These are phyloP conservation scores for Euleptes europaea DNA, from an alignment of 2,113 vertebrate species.

Conservation along the genomic window DNA sequence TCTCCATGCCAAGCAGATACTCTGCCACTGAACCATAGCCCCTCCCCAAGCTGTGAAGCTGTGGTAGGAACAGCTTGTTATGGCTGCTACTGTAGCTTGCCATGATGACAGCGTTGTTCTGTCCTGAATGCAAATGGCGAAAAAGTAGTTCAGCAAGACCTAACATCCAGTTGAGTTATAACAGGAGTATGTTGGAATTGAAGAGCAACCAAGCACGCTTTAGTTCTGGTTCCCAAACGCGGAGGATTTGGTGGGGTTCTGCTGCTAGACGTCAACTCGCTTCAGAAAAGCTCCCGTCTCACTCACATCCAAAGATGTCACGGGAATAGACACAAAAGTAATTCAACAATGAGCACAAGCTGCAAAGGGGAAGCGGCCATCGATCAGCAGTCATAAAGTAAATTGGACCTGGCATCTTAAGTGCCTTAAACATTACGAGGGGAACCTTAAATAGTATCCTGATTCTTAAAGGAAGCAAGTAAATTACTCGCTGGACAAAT, in stretches of 20 bases:
- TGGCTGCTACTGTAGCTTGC: no score
- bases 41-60: background rate
- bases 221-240: background rate
- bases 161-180: constrained; percentile 38
- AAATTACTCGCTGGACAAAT: constrained; percentile 60
- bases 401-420: constrained; percentile 72
- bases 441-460: constrained; percentile 64
- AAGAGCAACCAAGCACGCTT: background rate
- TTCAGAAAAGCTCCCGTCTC: background rate
- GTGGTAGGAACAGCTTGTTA: background rate
- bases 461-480: constrained; percentile 65
- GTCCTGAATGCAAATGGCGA: background rate
- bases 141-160: constrained; percentile 42
- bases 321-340: background rate
- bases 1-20: no score
- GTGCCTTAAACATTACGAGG: constrained; percentile 67
- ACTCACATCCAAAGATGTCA: rapidly evolving
- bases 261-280: background rate
- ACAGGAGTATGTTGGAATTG: constrained; percentile 28
- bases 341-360: constrained; percentile 3
- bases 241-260: background rate
- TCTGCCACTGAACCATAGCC: background rate
- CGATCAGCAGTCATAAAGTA: constrained; percentile 65
- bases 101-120: background rate
- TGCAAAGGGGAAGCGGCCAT: constrained; percentile 52